Base-by-base conservation (phyloP, 2,888 invertebrate genomes). In the Trachelus troglodyta region DNA sequence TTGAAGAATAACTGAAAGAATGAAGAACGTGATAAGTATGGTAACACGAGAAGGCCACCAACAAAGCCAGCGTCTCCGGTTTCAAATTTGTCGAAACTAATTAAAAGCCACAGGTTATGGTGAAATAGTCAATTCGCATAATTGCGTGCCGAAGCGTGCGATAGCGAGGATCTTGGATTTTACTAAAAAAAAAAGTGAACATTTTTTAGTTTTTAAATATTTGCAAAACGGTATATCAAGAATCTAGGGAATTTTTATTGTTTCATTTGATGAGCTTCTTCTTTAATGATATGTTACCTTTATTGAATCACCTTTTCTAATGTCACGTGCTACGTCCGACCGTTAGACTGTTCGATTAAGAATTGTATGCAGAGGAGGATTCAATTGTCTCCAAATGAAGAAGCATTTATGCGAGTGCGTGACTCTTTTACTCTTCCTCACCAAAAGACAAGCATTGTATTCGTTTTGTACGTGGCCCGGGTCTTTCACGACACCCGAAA, bases 41-140 rank as follows among this genome's bases (percentile, higher is more conserved):
- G 86, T 87, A 87, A 87, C 83, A 82, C 84, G 87, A 87, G 86
- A 87, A 83, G 87, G 84, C 87, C 87, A 87, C 87, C 87, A 84
- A 85, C 87, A 83, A 84, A 83, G 87, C 81, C 73, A 78, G 79
- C 84, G 83, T 85, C 82, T 87, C 86, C 80, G 85, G 85, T 87
- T 87, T 83, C 87, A 85, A 87, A 85, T 86, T 86, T 87, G 87
- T 87, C 84, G 80, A 85, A 84, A 86, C 86, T 87, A 87, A 87
- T 87, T 85, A 87, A 87, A 87, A 85, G 84, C 85, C 81, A 4
- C 76, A 33, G 15, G 73, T 56, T 56, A 56, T 9, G 23, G 56
- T 23, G 56, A 2, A 56, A 56, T 6, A 9, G 56, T 56, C 56
- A 9, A 56, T 56, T 56, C 23, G 23, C 23, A 9, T 23, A 9